Conservation (phyloP, 2,888 invertebrate species). For the Carterocephalus palaemon region DNA sequence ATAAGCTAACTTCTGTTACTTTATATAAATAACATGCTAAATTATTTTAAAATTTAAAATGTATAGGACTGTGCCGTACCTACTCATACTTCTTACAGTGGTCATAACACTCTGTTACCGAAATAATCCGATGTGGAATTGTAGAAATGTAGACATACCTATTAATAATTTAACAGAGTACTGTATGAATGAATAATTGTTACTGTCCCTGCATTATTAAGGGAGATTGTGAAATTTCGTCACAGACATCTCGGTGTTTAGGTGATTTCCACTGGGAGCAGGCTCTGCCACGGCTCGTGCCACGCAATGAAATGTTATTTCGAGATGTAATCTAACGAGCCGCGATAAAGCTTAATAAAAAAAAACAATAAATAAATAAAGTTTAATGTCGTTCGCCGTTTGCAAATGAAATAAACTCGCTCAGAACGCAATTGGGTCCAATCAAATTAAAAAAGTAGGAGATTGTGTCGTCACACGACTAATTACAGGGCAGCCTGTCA, state of each 20-base stretch:
- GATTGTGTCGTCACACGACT: no score
- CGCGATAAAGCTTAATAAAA: constrained; percentile 17
- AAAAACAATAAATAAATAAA: no score
- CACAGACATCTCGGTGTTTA: constrained; percentile 21
- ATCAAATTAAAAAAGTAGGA: constrained; percentile 15
- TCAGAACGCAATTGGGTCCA: constrained; percentile 14
- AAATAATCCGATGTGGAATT: constrained; percentile 1
- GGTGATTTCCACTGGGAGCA: constrained; percentile 20
- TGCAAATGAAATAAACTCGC: constrained; percentile 5
- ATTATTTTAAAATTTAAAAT: no score
- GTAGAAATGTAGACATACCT: constrained; percentile 3
- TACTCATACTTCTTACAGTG: no score
- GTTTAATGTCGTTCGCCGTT: constrained; percentile 8
- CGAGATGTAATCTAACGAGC: constrained; percentile 16
- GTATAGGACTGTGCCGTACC: no score
- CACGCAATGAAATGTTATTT: constrained; percentile 18
- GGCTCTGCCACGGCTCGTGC: constrained; percentile 5
- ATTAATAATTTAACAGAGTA: constrained; percentile 14
- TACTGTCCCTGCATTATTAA: constrained; percentile 14
- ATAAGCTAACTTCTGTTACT: no score
- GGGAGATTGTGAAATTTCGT: constrained; percentile 13
- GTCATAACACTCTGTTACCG: no score
- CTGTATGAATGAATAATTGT: constrained; percentile 20
- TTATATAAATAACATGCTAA: no score
- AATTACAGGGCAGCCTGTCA: no score